These are phyloP conservation scores for Sweltsa coloradensis DNA, from an alignment of 1,140 invertebrate genomes.

Conservation along the genomic window DNA sequence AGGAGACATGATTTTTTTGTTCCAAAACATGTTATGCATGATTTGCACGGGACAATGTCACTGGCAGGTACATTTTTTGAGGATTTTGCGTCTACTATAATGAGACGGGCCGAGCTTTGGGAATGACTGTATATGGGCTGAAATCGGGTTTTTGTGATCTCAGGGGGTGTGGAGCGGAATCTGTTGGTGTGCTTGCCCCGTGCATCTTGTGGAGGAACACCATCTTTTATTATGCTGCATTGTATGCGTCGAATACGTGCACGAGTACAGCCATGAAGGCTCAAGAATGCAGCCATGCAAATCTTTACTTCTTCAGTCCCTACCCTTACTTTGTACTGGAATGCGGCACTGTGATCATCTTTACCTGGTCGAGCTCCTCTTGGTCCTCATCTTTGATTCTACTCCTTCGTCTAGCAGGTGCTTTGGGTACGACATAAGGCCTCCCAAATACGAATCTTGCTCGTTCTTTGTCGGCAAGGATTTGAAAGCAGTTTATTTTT, in stretches of 20 bases:
- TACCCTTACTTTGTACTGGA: neutral
- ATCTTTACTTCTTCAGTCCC: neutral
- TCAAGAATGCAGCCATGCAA: neutral
- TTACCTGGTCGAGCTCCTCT: no score
- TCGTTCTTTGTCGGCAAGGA: no score
- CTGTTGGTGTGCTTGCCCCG: neutral
- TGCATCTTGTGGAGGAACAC: neutral
- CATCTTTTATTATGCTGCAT: neutral
- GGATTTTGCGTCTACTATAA: constrained; percentile 1
- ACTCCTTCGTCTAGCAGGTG: no score
- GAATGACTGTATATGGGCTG: constrained; percentile 1
- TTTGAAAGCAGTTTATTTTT: no score
- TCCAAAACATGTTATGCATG: neutral
- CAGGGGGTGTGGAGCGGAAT: neutral
- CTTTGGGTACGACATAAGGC: no score
- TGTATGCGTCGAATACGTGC: neutral
- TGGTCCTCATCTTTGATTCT: no score
- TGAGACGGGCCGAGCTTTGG: neutral
- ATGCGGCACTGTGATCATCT: neutral
- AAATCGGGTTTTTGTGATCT: neutral
- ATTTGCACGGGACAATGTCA: neutral
- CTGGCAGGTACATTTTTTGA: neutral
- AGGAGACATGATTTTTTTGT: neutral
- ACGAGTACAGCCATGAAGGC: neutral
- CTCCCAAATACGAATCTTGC: no score